Evolutionary conservation across 1,140 invertebrate species (phyloP), one percentile per base, ranked within the genome.

Genomic region (Leptopilina boulardi): DNA sequence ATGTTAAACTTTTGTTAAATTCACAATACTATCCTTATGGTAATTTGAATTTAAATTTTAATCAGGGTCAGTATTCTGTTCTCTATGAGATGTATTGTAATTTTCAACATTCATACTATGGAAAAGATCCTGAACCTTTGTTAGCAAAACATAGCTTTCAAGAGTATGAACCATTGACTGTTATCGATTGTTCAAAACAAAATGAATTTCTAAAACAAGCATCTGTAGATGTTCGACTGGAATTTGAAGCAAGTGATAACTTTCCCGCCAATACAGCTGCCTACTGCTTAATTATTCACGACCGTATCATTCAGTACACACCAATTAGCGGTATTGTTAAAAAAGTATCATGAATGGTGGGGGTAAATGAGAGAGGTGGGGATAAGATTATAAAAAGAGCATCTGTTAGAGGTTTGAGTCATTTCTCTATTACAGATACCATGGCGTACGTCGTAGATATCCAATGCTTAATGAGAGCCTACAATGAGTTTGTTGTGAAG

Each of bases 1-100:
- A 80, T 72, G 73, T 77, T 18, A 77, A 77, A 72, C 26, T 80
- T 0, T 80, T 74, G n/a, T 59, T 80, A 0, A 77, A 80, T 56
- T 77, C 73, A 18, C 71, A 75, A 26, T 73, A n/a, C 26, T 76
- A 72, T 26, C 73, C 77, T 5, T 78, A 78, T 75, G 70, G 34
- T 0, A 73, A 72, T 73, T 38, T 78, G 1, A 73, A 73, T 38
- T 19, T 79, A 15, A 34, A 79, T 19, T 66, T 74, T 71, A 13
- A 26, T 26, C 26, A 59, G 0, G 71, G 76, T 71, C 74, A 79
- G 19, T 79, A n/a, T 71, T 41, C 56, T 15, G 5, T 76, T 2
- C 41, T 79, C 0, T 76, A 76, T 26, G 44, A 73, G 8, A 73
- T 73, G 71, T 26, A 73, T 73, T 11, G 15, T 23, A 51, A 73